These are phyloP conservation scores for Epinotia nisella DNA, from an alignment of 2,888 invertebrate genomes.

Conservation along the genomic window DNA sequence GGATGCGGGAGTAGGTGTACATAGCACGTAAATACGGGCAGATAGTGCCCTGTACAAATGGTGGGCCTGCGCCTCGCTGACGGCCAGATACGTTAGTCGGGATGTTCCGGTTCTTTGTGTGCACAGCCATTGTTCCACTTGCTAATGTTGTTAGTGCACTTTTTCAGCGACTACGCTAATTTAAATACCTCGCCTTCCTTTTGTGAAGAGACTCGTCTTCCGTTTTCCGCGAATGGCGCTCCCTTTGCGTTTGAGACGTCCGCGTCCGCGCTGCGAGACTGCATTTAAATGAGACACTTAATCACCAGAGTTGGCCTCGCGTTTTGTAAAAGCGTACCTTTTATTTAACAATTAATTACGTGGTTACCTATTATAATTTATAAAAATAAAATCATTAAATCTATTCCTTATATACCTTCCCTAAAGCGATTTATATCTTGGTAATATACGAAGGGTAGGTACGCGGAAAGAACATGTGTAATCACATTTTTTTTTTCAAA, in stretches of 20 bases:
- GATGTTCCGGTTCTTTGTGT: constrained; percentile 75
- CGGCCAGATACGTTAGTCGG: constrained; percentile 63
- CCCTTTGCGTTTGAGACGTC: constrained; percentile 82
- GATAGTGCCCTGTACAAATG: constrained; percentile 47
- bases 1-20: constrained; percentile 48
- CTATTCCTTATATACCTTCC: not conserved
- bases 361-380: constrained; percentile 57
- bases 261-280: constrained; percentile 79
- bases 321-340: constrained; percentile 79
- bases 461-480: no score
- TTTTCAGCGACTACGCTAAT: constrained; percentile 83
- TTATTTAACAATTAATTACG: constrained; percentile 75
- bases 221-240: constrained; percentile 79
- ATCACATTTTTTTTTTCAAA: no score
- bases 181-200: constrained; percentile 83
- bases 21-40: constrained; percentile 45
- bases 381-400: constrained; percentile 39
- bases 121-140: constrained; percentile 77
- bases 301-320: constrained; percentile 80
- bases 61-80: constrained; percentile 50
- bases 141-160: constrained; percentile 84
- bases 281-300: constrained; percentile 85
- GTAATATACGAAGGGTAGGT: not conserved
- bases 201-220: constrained; percentile 82
- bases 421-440: not conserved